Conservation (phyloP, 2,113 vertebrate species). For the Gymnogyps californianus region DNA sequence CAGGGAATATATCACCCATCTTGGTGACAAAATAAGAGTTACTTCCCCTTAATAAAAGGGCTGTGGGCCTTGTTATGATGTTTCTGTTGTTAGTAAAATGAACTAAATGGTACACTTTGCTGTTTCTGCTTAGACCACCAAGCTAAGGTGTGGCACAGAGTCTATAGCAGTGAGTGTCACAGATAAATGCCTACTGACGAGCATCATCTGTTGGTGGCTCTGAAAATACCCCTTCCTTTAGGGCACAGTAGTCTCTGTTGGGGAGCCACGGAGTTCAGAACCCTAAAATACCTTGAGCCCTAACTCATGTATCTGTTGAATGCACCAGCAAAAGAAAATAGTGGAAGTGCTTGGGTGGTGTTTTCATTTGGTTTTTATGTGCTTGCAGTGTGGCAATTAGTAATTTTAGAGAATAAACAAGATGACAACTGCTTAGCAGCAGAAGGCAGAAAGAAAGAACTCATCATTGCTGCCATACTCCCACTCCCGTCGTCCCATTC, state of each 20-base stretch:
- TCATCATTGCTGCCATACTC: slow-evolving; percentile 43
- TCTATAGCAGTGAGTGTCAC: not conserved
- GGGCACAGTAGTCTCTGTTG: not conserved
- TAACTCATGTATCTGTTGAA: not conserved
- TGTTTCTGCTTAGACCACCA: not conserved
- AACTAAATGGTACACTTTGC: not conserved
- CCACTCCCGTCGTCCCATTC: not conserved
- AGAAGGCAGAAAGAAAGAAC: slow-evolving; percentile 24
- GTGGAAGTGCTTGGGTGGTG: not conserved
- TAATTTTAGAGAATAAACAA: slow-evolving; percentile 61
- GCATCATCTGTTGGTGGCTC: not conserved
- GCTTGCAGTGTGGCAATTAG: slow-evolving; percentile 32
- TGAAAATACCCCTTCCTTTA: not conserved
- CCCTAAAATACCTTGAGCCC: not conserved
- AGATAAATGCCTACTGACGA: not conserved
- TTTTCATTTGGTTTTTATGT: slow-evolving; percentile 47
- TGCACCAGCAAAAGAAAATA: not conserved
- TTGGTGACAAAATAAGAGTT: not conserved
- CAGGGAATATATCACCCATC: not conserved
- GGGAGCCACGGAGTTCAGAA: not conserved
- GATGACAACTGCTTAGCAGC: slow-evolving; percentile 23
- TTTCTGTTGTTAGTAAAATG: not conserved
- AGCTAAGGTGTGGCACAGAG: not conserved
- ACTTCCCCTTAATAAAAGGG: not conserved
- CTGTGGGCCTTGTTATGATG: not conserved